phyloP scores from a whole-genome alignment of 1,140 invertebrate genomes.

The Idris sp. region DNA sequence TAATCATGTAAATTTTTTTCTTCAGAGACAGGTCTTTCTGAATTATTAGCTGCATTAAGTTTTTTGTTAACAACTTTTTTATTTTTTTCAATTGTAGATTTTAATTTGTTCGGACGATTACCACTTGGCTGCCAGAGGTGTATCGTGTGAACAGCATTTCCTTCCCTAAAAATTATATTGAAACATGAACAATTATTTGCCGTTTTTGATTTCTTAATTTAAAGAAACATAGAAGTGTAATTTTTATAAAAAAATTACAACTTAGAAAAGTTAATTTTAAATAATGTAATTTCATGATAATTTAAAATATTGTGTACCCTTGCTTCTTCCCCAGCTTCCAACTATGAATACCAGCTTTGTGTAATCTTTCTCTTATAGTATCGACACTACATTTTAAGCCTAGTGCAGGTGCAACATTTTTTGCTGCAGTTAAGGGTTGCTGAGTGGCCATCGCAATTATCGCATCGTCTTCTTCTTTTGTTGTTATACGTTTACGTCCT shows the following conservation, averaged over 20 bases:
- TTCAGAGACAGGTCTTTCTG: conserved; percentile 28
- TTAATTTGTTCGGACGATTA: conserved; percentile 74
- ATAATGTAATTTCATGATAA: too few species aligned
- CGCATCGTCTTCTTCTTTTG: conserved; percentile 75
- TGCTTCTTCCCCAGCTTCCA: conserved; percentile 77
- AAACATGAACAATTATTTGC: too few species aligned
- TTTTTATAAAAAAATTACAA: too few species aligned
- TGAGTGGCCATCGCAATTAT: conserved; percentile 76
- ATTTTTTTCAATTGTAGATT: conserved; percentile 66
- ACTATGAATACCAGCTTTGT: conserved; percentile 77
- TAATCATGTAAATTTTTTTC: conserved; percentile 35
- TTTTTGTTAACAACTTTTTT: conserved; percentile 63
- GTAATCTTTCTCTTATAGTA: conserved; percentile 74
- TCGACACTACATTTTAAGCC: conserved; percentile 77
- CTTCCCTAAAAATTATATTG: too few species aligned
- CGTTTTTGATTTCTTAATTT: too few species aligned
- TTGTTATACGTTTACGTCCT: conserved; percentile 75
- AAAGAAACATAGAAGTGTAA: too few species aligned
- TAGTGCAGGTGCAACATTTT: conserved; percentile 74
- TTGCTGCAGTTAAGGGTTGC: conserved; percentile 75
- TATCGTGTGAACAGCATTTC: conserved; percentile 75
- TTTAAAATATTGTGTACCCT: conserved; percentile 62
- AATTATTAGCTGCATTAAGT: conserved; percentile 21
- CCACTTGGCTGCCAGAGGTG: conserved; percentile 77
- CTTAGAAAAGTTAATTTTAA: too few species aligned